Evolutionary conservation across 2,113 vertebrate genomes (phyloP), one percentile per base, ranked within the genome.

Genomic region (Stigmatopora argus): DNA sequence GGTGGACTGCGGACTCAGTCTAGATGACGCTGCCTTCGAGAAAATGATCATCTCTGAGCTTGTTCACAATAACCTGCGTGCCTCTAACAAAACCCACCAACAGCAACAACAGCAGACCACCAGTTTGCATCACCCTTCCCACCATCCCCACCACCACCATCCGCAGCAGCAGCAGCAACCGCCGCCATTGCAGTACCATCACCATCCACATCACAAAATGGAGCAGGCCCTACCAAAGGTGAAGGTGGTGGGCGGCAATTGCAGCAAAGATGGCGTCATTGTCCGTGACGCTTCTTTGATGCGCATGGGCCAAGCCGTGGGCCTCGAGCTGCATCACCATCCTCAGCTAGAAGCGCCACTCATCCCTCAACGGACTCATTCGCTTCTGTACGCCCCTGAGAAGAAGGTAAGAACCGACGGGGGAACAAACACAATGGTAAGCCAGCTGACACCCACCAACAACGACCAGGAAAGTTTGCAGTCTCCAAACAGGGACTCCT

Each of bases 1-100:
- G 67, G 93, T 97, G 85, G 95, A 98, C 90, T 97, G 96, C 86
- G 96, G 96, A 87, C 94, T 99, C 81, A 96, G 93, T 91, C 94
- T 99, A 90, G 95, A 98, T 81, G 97, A 99, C 73, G 92, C 95
- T 1, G 96, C 96, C 85, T 99, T 99, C 62, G 97, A 99, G 90
- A 99, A 99, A 90, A 99, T 99, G 97, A 98, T 99, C 84, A 99
- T 99, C 93, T 99, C 97, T 23, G 95, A 99, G 75, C 91, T 99
- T 87, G 97, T 99, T 87, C 96, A 99, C 91, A 98, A 97, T 92
- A 98, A 99, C 91, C 92, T 99, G 70, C 93, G 96, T 85, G 94
- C 94, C 85, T 86, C 92, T 88, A 90, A 87, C 92, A 99, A 98
- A 90, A 92, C 89, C 85, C 94, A 94, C 89, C 95, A 81, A 61